Base-by-base conservation (phyloP, 1,140 invertebrate genomes). In the Coenobita brevimanus region DNA sequence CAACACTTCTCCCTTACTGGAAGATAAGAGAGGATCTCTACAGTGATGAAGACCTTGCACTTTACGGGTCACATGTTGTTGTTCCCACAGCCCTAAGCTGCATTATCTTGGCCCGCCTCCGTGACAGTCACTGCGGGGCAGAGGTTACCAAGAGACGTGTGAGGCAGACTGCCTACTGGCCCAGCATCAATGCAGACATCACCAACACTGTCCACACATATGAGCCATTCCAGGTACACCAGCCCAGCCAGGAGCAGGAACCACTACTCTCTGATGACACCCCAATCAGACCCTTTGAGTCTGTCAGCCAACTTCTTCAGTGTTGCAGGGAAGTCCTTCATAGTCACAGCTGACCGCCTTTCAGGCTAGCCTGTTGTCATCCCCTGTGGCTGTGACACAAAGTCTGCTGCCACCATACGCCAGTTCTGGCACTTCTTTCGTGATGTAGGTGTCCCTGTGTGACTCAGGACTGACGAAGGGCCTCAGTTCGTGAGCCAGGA, bases 241-340 rank as follows among this genome's bases (percentile, higher is more conserved):
- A n/a, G n/a, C n/a, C n/a, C n/a, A n/a, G n/a, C n/a, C n/a, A n/a
- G n/a, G n/a, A n/a, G n/a, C n/a, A n/a, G n/a, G n/a, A n/a, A n/a
- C n/a, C n/a, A n/a, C n/a, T n/a, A n/a, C n/a, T n/a, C n/a, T n/a
- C 82, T 41, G n/a, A 62, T 15, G 92, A 90, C 85, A 89, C 80
- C 89, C 88, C 0, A 73, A 87, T n/a, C n/a, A 21, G 60, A 30
- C 91, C 91, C 8, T 92, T 91, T 81, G 90, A 91, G 38, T 91
- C 91, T 54, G 50, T 91, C 90, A 8, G 80, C 88, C 6, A 90
- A 92, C 71, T 79, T 92, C 8, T 91, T 90, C 60, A 62, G 86
- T 50, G 64, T 91, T 6, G 79, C 89, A 60, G 81, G 88, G 8
- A 79, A 78, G 69, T 15, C 82, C 0, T 92, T 91, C 41, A 60